Percentiles rank a stretch among this genome's conserved stretches.
These are phyloP conservation scores for Climacteris rufus DNA, from an alignment of 2,113 vertebrate species.

Conservation along the genomic window DNA sequence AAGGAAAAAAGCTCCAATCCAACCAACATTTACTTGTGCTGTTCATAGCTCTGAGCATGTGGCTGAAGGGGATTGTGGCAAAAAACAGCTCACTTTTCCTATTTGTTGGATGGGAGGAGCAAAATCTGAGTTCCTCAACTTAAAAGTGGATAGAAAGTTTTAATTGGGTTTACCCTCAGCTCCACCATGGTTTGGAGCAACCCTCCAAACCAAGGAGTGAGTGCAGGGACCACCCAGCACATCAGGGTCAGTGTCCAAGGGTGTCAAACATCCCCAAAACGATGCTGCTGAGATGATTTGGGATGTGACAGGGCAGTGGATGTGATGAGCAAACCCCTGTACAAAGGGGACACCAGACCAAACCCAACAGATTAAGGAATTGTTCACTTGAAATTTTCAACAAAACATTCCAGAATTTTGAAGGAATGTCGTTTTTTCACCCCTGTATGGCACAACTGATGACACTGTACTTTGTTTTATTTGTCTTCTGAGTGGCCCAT, in stretches of 20 bases:
- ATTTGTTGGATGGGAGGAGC: background rate
- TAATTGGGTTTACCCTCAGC: background rate
- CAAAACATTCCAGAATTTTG: background rate
- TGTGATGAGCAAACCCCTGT: background rate
- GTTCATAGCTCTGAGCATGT: background rate
- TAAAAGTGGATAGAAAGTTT: background rate
- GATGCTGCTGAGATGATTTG: background rate
- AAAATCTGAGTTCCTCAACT: background rate
- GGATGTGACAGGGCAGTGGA: background rate
- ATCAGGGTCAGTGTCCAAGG: background rate
- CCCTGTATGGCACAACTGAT: background rate
- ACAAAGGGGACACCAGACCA: background rate
- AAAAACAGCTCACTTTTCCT: background rate
- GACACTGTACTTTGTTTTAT: background rate
- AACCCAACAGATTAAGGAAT: background rate
- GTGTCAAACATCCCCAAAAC: background rate
- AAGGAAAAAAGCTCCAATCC: background rate
- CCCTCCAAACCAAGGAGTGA: no score
- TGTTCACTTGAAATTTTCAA: background rate
- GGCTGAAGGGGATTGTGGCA: background rate
- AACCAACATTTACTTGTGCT: background rate
- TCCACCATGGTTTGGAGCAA: background rate
- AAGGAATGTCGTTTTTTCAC: background rate
- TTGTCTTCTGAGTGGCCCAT: background rate
- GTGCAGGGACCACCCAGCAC: background rate